These are phyloP conservation scores for Papilio helenus DNA, from an alignment of 1,140 invertebrate genomes.

Conservation along the genomic window DNA sequence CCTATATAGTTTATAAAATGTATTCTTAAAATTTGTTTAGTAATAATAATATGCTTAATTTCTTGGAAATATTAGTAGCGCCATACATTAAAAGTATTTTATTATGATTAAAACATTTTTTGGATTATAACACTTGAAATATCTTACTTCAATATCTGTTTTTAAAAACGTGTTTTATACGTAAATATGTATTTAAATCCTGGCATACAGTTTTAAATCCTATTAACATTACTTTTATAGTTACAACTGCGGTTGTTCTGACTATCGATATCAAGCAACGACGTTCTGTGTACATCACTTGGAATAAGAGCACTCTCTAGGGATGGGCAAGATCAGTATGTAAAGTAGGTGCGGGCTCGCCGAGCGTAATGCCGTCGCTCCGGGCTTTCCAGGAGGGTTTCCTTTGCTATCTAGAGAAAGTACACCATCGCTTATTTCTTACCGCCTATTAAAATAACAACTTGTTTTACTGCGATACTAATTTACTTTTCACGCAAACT, in stretches of 20 bases:
- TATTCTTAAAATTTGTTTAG: too few relatives aligned
- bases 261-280: conserved; percentile 6
- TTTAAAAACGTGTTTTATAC: too few relatives aligned
- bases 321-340: conserved; percentile 73
- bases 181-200: too few relatives aligned
- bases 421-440: conserved; percentile 25
- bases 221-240: background rate
- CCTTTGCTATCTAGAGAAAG: conserved; percentile 66
- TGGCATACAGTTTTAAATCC: background rate
- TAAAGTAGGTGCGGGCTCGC: conserved; percentile 66
- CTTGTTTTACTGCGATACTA: background rate
- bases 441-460: conserved; percentile 16
- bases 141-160: too few relatives aligned
- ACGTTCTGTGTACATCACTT: conserved; percentile 43
- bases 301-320: conserved; percentile 66
- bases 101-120: too few relatives aligned
- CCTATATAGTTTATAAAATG: too few relatives aligned
- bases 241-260: background rate
- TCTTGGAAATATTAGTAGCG: too few relatives aligned
- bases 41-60: too few relatives aligned
- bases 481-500: background rate
- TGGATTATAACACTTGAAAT: too few relatives aligned
- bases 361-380: conserved; percentile 60
- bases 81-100: too few relatives aligned
- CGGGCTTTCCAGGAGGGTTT: conserved; percentile 59